phyloP scores from a whole-genome alignment of 1,140 invertebrate genomes.

The Episyrphus balteatus region DNA sequence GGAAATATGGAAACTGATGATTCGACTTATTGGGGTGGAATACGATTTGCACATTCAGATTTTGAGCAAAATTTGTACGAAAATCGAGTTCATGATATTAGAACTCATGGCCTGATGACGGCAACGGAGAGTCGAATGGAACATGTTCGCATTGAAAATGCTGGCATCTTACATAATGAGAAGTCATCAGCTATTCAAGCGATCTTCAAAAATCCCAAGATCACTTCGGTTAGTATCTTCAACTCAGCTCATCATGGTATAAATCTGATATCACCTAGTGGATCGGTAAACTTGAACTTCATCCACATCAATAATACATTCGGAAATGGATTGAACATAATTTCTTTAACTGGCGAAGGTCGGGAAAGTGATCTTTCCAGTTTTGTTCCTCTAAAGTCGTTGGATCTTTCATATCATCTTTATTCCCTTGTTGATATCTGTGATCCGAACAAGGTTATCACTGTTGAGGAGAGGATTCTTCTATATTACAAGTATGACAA shows the following conservation, averaged over 20 bases:
- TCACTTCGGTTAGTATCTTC: constrained; percentile 72
- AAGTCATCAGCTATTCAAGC: constrained; percentile 85
- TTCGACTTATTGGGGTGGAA: constrained; percentile 90
- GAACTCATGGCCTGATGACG: constrained; percentile 57
- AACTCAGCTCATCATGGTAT: constrained; percentile 84
- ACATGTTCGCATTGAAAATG: constrained; percentile 82
- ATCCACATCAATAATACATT: constrained; percentile 70
- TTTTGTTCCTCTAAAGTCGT: constrained; percentile 67
- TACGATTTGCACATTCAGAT: constrained; percentile 78
- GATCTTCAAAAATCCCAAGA: constrained; percentile 70
- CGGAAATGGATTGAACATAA: constrained; percentile 79
- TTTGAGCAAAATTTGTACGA: constrained; percentile 82
- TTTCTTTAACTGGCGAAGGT: constrained; percentile 87
- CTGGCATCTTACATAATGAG: constrained; percentile 92
- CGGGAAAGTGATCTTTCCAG: constrained; percentile 77
- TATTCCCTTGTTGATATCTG: constrained; percentile 95
- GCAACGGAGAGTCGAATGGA: constrained; percentile 64
- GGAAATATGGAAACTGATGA: constrained; percentile 51
- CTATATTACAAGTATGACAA: constrained; percentile 98
- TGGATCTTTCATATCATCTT: constrained; percentile 86
- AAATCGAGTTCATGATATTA: constrained; percentile 66
- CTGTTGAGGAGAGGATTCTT: constrained; percentile 79
- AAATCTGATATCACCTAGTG: constrained; percentile 78
- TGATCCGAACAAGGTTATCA: constrained; percentile 83
- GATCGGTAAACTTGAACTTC: constrained; percentile 57